phyloP scores from a whole-genome alignment of 2,888 invertebrate species.

The Apotomis turbidana region DNA sequence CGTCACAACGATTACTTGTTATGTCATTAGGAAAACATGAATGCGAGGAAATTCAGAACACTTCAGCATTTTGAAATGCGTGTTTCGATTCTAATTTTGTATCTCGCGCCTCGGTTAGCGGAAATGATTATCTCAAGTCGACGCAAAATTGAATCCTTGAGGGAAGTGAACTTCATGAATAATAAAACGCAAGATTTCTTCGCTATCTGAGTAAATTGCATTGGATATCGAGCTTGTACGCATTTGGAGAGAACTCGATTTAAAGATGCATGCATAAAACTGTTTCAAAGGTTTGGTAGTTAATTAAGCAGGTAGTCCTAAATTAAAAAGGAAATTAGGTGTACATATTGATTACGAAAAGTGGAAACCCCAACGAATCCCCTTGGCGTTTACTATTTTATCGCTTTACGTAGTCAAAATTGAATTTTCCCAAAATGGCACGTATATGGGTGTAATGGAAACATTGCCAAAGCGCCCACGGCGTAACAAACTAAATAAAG shows the following conservation, averaged over 20 bases:
- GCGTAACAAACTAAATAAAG: slow-evolving; percentile 19
- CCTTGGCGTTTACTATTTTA: too few relatives aligned
- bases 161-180: slow-evolving; percentile 39
- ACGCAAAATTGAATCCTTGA: slow-evolving; percentile 37
- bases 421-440: background rate
- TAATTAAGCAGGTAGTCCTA: background rate
- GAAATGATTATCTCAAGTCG: slow-evolving; percentile 31
- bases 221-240: slow-evolving; percentile 6
- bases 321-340: too few relatives aligned
- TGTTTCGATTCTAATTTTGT: slow-evolving; percentile 26
- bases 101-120: slow-evolving; percentile 15
- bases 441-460: slow-evolving; percentile 2
- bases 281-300: background rate
- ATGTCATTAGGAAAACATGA: background rate
- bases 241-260: background rate
- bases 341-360: too few relatives aligned
- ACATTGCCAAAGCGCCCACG: background rate
- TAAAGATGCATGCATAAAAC: background rate
- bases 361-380: too few relatives aligned
- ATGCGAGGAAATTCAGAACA: background rate
- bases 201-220: slow-evolving; percentile 30
- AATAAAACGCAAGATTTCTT: slow-evolving; percentile 34
- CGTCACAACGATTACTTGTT: background rate
- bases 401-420: background rate
- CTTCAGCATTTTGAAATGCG: slow-evolving; percentile 15